phyloP scores from a whole-genome alignment of 2,888 invertebrate genomes.

The Phania funesta region DNA sequence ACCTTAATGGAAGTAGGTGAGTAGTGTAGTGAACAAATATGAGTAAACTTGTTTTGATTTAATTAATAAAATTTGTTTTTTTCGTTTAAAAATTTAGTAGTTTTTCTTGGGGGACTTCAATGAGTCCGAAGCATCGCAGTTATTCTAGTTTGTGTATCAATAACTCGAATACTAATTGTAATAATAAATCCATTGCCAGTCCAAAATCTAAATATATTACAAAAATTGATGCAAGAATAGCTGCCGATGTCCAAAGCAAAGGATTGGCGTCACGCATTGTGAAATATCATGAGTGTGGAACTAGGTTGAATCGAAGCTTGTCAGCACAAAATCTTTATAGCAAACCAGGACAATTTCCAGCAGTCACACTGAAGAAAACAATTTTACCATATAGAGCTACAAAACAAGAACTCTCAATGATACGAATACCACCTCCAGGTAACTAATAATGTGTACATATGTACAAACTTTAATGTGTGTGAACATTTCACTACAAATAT shows the following conservation, averaged over 20 bases:
- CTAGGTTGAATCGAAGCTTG: conserved; percentile 76
- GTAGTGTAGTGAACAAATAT: conserved; percentile 19
- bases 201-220: conserved; percentile 69
- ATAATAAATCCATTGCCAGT: conserved; percentile 49
- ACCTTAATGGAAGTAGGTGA: conserved; percentile 72
- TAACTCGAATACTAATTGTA: conserved; percentile 28
- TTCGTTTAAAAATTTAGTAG: not conserved
- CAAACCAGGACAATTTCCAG: conserved; percentile 81
- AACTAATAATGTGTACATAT: conserved; percentile 30
- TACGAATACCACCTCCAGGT: conserved; percentile 78
- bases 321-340: conserved; percentile 78
- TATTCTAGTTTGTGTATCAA: conserved; percentile 67
- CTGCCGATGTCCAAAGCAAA: conserved; percentile 82
- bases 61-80: not conserved
- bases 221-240: conserved; percentile 77
- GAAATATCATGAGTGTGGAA: conserved; percentile 80
- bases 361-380: conserved; percentile 81
- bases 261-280: conserved; percentile 81
- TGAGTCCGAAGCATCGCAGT: conserved; percentile 69
- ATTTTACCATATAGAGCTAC: conserved; percentile 77
- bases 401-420: conserved; percentile 74
- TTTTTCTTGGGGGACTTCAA: conserved; percentile 71
- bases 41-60: not conserved
- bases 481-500: too few species aligned
- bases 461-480: too few species aligned